Evolutionary conservation across 2,113 vertebrate species (phyloP), one percentile per base, ranked within the genome.

Genomic region (Callithrix jacchus): DNA sequence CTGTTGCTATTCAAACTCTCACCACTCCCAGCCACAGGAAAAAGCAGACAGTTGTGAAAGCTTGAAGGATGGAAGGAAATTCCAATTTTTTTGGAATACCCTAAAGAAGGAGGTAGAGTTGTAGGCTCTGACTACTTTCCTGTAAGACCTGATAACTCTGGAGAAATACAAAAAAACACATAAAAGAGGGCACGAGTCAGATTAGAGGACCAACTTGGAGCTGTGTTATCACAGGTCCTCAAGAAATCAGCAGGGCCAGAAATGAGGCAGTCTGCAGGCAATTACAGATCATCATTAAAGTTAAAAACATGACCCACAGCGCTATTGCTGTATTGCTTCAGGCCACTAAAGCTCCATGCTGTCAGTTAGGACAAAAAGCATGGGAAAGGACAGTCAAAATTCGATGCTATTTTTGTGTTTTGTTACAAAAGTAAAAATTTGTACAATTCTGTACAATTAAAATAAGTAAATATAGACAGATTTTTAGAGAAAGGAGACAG

Each of bases 201-300:
- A 97, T 92, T 74, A 96, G 93, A 96, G 80, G 40, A 74, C 93
- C 91, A 89, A 58, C 42, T 23, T 56, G 64, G 94, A 91, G 86
- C 58, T 89, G 84, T 87, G 91, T 93, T 96, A 95, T 97, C 97
- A 96, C 91, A 95, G 86, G 80, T 84, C 83, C 74, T 91, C 70
- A 77, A 93, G 89, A 97, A 96, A 96, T 89, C 95, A 96, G 94
- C 93, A 91, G 92, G 95, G 81, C 74, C 91, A 91, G 94, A 95
- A 97, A 81, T 91, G 58, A 97, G 91, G 94, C 96, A 95, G 93
- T 91, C 97, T 98, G 95, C 96, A 96, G 97, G 97, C 95, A 96
- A 96, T 95, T 87, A 96, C 91, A 96, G 94, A 94, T 96, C 87
- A 91, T 93, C 87, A 96, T 89, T 96, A 89, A 92, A 97, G 97